A percentile compares a stretch with the other conserved stretches of the same genome.
These are phyloP conservation scores for Bombus waltoni DNA, from an alignment of 1,140 invertebrate genomes.

Conservation along the genomic window DNA sequence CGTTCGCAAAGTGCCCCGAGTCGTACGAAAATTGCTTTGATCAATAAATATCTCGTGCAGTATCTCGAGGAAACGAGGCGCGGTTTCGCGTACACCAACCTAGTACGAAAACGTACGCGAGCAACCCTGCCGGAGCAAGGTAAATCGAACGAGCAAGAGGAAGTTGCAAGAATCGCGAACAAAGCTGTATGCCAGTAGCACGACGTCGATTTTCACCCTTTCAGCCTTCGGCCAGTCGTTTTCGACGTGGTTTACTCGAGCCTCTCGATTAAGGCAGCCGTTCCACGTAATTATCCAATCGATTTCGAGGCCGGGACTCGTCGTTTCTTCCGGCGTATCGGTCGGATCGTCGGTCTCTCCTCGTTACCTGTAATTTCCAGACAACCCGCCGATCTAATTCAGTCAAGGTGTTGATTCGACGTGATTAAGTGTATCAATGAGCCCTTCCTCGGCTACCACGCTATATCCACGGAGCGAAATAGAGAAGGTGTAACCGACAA, in stretches of 20 bases:
- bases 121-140: neutral
- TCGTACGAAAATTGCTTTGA: too few species aligned
- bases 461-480: too few species aligned
- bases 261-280: slow-evolving; percentile 70
- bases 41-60: too few species aligned
- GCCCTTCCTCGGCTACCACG: neutral
- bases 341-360: neutral
- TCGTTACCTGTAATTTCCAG: slow-evolving; percentile 31
- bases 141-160: neutral
- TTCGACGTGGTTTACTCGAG: neutral
- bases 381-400: slow-evolving; percentile 31
- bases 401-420: slow-evolving; percentile 31
- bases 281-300: slow-evolving; percentile 76
- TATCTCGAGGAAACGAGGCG: too few species aligned
- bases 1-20: fast-evolving
- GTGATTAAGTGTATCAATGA: slow-evolving; percentile 41
- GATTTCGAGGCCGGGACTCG: slow-evolving; percentile 53
- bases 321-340: slow-evolving; percentile 37
- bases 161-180: neutral
- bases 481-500: neutral
- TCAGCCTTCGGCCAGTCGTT: neutral
- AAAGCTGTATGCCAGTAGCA: neutral
- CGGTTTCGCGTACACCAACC: neutral
- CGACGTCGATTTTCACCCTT: slow-evolving; percentile 15
- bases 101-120: neutral